Evolutionary conservation across 2,113 vertebrate species (phyloP).

Genomic region (Apteryx owenii): DNA sequence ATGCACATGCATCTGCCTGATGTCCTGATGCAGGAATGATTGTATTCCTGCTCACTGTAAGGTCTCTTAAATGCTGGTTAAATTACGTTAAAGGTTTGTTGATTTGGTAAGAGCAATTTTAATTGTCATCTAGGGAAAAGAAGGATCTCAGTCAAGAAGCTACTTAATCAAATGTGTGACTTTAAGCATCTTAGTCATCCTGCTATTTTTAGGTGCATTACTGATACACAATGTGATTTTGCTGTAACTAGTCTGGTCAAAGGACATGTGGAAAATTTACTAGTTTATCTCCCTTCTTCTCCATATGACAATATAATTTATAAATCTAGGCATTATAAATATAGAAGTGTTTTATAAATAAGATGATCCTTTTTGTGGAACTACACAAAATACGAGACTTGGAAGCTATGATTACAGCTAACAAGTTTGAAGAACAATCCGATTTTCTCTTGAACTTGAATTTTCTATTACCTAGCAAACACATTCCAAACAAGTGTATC

Average conservation of each 20-base stretch:
- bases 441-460: not conserved
- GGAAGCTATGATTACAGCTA: not conserved
- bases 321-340: not conserved
- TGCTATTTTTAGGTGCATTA: not conserved
- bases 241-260: not conserved
- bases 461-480: not conserved
- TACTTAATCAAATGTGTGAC: not conserved
- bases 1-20: not conserved
- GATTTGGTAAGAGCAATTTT: not conserved
- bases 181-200: accelerated
- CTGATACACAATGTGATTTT: not conserved
- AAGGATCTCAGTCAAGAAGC: not conserved
- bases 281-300: not conserved
- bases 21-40: too few relatives aligned
- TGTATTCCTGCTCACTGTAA: not conserved
- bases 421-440: not conserved
- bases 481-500: not conserved
- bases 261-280: not conserved
- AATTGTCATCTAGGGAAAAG: not conserved
- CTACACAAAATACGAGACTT: not conserved
- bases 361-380: not conserved
- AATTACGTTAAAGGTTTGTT: not conserved
- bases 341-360: not conserved
- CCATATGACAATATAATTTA: not conserved
- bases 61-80: not conserved